Percentiles rank a stretch among this genome's conserved stretches.
phyloP scores from a whole-genome alignment of 2,113 vertebrate species.

The Oryzias curvinotus region DNA sequence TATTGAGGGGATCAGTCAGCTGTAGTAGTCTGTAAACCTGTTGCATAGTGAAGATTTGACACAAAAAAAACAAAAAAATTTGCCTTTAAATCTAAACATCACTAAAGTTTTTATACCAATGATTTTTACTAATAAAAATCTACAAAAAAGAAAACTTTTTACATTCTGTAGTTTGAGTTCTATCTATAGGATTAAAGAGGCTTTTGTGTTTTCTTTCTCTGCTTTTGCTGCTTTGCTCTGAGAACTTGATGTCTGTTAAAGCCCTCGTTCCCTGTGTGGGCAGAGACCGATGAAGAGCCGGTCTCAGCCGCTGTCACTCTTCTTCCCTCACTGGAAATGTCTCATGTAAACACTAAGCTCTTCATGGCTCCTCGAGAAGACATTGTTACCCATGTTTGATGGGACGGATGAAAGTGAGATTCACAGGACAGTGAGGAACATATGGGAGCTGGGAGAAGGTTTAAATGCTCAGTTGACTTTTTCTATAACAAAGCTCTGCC shows the following conservation, averaged over 20 bases:
- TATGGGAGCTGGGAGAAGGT: conserved; percentile 17
- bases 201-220: neutral
- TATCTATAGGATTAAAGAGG: no score
- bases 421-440: conserved; percentile 38
- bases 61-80: no score
- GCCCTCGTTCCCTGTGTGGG: conserved; percentile 52
- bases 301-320: conserved; percentile 39
- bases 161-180: no score
- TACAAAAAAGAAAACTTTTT: no score
- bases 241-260: conserved; percentile 33
- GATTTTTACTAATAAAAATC: no score
- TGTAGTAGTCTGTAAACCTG: no score
- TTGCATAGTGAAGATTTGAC: no score
- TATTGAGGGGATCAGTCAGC: no score
- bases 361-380: conserved; percentile 39
- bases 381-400: conserved; percentile 44
- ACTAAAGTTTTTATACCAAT: no score
- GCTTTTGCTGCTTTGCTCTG: neutral
- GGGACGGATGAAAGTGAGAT: conserved; percentile 44
- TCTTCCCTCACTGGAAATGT: conserved; percentile 59
- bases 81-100: no score
- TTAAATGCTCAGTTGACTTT: neutral
- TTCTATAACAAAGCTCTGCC: no score
- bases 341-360: conserved; percentile 60
- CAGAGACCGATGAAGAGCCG: conserved; percentile 39